Percentiles rank a stretch among this genome's conserved stretches.
Evolutionary conservation across 2,113 vertebrate species (phyloP).

Genomic region (Glareola pratincola): DNA sequence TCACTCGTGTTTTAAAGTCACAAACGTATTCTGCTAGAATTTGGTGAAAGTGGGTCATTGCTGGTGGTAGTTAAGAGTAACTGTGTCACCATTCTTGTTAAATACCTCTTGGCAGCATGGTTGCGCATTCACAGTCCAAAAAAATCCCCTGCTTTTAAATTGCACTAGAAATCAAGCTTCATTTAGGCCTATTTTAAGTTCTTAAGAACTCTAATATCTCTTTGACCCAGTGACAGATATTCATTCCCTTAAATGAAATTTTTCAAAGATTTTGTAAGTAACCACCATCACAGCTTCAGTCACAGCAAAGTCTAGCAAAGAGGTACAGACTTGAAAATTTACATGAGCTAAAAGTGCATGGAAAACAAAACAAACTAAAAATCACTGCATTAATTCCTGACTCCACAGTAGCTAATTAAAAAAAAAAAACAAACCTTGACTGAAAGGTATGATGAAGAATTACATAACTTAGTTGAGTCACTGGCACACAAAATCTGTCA

Average conservation of each 20-base stretch:
- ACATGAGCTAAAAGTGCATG: neutral
- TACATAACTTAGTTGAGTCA: neutral
- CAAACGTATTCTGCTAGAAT: neutral
- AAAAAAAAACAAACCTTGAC: neutral
- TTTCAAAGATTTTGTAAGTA: neutral
- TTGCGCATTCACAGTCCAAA: neutral
- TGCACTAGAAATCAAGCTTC: neutral
- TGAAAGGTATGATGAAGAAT: neutral
- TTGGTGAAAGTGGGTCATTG: neutral
- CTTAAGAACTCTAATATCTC: neutral
- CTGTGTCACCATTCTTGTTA: neutral
- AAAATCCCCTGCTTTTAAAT: neutral
- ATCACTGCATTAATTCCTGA: neutral
- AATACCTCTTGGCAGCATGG: neutral
- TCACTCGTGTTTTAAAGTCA: neutral
- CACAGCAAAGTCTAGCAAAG: neutral
- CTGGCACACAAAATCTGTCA: neutral
- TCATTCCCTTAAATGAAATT: neutral
- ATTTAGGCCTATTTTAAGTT: neutral
- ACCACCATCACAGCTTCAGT: neutral
- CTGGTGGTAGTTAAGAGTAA: neutral
- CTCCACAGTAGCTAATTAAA: neutral
- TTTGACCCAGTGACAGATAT: neutral
- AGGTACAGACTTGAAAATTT: neutral
- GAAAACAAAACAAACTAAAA: neutral